These are phyloP conservation scores for Xanthorhoe designata DNA, from an alignment of 2,888 invertebrate species.

Conservation along the genomic window DNA sequence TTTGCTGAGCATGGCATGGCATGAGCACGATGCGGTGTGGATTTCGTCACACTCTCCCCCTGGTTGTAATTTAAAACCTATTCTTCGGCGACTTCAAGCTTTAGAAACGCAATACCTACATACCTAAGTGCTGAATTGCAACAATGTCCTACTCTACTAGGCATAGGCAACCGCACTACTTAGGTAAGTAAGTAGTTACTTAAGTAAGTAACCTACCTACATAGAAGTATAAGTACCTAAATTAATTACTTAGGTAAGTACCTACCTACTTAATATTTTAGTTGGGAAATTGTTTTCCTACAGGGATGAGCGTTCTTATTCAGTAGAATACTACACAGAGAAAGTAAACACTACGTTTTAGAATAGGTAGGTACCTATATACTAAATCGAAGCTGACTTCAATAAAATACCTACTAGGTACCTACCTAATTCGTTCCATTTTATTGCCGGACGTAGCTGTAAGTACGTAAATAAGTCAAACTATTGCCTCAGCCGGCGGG, in stretches of 20 bases:
- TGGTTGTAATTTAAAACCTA: conserved; percentile 49
- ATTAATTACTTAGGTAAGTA: no score
- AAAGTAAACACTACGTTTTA: no score
- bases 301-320: no score
- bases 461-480: conserved; percentile 11
- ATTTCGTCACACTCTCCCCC: conserved; percentile 63
- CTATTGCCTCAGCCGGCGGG: conserved; percentile 47
- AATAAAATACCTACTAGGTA: no score
- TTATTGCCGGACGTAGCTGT: conserved; percentile 12
- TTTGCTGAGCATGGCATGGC: no score
- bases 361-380: no score
- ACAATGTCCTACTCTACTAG: not conserved
- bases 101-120: conserved; percentile 4
- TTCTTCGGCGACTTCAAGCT: conserved; percentile 38
- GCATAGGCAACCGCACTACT: not conserved
- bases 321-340: no score
- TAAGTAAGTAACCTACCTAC: conserved; percentile 4
- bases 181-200: not conserved
- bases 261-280: no score
- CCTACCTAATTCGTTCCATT: not conserved
- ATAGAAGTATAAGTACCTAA: not conserved
- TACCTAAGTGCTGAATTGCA: conserved; percentile 14
- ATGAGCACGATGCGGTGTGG: conserved; percentile 37
- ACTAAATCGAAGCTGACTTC: no score
- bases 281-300: no score